These are phyloP conservation scores for Argya squamiceps DNA, from an alignment of 2,797 vertebrate genomes.

Conservation along the genomic window DNA sequence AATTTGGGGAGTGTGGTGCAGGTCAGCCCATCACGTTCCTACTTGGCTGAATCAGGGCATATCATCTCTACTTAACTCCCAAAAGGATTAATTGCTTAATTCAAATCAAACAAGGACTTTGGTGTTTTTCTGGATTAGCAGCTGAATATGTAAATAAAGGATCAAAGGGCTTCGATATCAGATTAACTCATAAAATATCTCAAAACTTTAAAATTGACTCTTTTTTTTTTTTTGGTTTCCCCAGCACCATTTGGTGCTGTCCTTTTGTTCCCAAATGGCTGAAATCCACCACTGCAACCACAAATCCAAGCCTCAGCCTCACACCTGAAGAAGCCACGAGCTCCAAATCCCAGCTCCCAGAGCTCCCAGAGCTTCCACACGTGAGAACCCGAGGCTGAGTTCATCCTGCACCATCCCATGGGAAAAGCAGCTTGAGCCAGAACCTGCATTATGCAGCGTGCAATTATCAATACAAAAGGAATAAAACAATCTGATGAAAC, in stretches of 20 bases:
- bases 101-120: slow-evolving; percentile 2
- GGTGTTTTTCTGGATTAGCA: slow-evolving; percentile 43
- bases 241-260: not conserved
- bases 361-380: not conserved
- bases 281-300: not conserved
- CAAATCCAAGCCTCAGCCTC: not conserved
- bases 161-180: slow-evolving; percentile 16
- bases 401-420: slow-evolving; percentile 7
- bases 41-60: not conserved
- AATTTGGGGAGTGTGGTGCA: not conserved
- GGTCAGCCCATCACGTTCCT: not conserved
- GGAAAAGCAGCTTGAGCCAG: slow-evolving; percentile 18
- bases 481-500: slow-evolving; percentile 46
- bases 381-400: not conserved
- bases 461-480: slow-evolving; percentile 43
- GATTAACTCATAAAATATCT: slow-evolving; percentile 24
- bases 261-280: not conserved
- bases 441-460: not conserved
- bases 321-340: not conserved
- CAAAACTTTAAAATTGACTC: not conserved
- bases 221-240: not conserved
- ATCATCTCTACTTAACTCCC: not conserved
- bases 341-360: slow-evolving; percentile 7
- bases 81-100: slow-evolving; percentile 7
- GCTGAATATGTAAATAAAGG: slow-evolving; percentile 34